Base-by-base conservation (phyloP, 2,888 invertebrate species). In the Mamestra brassicae region DNA sequence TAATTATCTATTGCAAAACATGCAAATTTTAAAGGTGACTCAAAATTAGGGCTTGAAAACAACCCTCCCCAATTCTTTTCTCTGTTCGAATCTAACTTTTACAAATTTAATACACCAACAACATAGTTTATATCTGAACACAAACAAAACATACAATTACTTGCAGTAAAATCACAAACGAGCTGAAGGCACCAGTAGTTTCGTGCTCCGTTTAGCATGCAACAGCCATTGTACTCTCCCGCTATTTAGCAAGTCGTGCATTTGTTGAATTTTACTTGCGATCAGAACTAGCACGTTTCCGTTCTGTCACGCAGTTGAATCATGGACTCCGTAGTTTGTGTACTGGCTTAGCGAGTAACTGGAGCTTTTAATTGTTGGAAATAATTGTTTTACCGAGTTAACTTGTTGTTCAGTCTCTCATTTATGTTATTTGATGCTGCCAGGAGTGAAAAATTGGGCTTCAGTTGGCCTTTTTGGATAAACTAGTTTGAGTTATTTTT, bases 201-300 rank as follows among this genome's bases (percentile, higher is more conserved):
- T 72, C 62, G 67, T 80, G 77, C 75, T 64, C 57, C 69, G 76
- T 68, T 65, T 72, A 87, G 73, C 83, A 72, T 78, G 76, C 72
- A 80, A 80, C 67, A 74, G 52, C 73, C 62, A 70, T 78, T 82
- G 74, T 78, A 67, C 61, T 65, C 73, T 65, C 61, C 34, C 52
- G 67, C 80, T 77, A 76, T 85, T 85, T 87, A 85, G 72, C 70
- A 73, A 78, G 75, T 71, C 60, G 70, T 72, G 76, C 77, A 77
- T 74, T 80, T 68, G 85, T 81, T 73, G 62, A 77, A 81, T 81
- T 82, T 82, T 81, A 76, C 62, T 65, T 26, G 67, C 52, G 38
- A 82, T 84, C 66, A 61, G 61, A 81, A 81, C 52, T 80, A 66
- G 55, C 38, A 58, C 62, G 62, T 63, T 84, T 65, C 74, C 64